Evolutionary conservation across 2,113 vertebrate genomes (phyloP), one percentile per base, ranked within the genome.

Genomic region (Pterocles orientalis): DNA sequence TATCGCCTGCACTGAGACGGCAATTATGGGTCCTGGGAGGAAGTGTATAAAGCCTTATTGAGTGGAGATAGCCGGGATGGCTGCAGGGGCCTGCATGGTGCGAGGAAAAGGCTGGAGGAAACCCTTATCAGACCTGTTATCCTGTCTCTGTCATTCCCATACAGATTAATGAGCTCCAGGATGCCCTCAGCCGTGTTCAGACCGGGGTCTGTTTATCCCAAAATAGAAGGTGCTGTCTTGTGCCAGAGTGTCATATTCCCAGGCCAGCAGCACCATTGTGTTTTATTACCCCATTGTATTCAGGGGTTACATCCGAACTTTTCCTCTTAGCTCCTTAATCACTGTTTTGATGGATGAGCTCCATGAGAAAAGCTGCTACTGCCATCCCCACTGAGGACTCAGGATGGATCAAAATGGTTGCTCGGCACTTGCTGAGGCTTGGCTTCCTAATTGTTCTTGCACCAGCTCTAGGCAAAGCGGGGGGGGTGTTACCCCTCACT

Each of bases 271-370:
- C 83, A 83, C 96, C 97, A 98, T 98, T 98, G 98, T 98, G 96
- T 98, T 97, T 98, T 98, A 98, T 98, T 98, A 98, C 97, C 94
- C 97, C 95, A 70, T 79, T 84, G 93, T 97, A 97, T 98, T 98
- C 98, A 97, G 94, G 83, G 98, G 93, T 98, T 97, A 97, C 88
- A 96, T 97, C 97, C 97, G 96, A 98, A 98, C 97, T 94, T 98
- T 98, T 98, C 97, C 98, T 97, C 92, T 97, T 80, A 54, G 31
- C 77, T 97, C 93, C 97, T 98, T 98, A 98, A 98, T 98, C 97
- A 95, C 96, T 77, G 18, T 57, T 91, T 92, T 96, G 95, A 97
- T 96, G 96, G 97, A 97, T 96, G 93, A 91, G 82, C 95, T 43
- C 53, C 88, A 85, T 71, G 90, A 95, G 87, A 88, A 95, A 95